phyloP scores from a whole-genome alignment of 2,797 vertebrate genomes.

The Peromyscus attwateri region DNA sequence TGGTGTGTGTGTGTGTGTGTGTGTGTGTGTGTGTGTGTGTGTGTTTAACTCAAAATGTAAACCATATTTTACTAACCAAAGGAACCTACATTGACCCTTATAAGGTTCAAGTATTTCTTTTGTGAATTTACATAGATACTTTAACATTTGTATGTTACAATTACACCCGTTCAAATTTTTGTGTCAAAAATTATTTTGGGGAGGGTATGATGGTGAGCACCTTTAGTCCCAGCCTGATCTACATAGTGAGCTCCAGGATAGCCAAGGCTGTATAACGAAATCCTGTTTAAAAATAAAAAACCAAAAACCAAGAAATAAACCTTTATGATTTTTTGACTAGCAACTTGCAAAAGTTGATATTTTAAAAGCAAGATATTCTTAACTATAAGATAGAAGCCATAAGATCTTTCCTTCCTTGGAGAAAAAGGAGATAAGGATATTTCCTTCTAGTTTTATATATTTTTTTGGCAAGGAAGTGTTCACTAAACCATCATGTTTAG shows the following conservation, averaged over 20 bases:
- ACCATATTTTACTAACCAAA: conserved; percentile 57
- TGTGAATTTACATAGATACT: conserved; percentile 48
- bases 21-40: not conserved
- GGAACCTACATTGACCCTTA: conserved; percentile 48
- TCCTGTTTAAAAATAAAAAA: not conserved
- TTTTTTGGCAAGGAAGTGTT: conserved; percentile 20
- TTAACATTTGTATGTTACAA: conserved; percentile 54
- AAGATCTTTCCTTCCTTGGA: conserved; percentile 15
- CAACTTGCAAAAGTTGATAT: conserved; percentile 63
- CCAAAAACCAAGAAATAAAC: not conserved
- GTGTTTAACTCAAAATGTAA: conserved; percentile 37
- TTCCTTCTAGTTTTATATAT: conserved; percentile 36
- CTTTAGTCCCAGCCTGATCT: not conserved
- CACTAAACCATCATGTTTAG: not conserved
- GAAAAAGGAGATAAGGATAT: conserved; percentile 54
- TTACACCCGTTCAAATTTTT: conserved; percentile 59
- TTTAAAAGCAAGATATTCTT: conserved; percentile 54
- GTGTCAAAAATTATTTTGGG: conserved; percentile 52
- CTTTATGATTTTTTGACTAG: conserved; percentile 48
- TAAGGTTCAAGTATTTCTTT: conserved; percentile 34
- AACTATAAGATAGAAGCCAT: conserved; percentile 57
- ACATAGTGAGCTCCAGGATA: not conserved
- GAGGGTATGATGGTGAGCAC: not conserved
- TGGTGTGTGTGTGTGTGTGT: not conserved
- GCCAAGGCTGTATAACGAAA: not conserved